Percentiles rank a stretch among this genome's conserved stretches.
These are phyloP conservation scores for Nasonia giraulti DNA, from an alignment of 1,140 invertebrate genomes.

Conservation along the genomic window DNA sequence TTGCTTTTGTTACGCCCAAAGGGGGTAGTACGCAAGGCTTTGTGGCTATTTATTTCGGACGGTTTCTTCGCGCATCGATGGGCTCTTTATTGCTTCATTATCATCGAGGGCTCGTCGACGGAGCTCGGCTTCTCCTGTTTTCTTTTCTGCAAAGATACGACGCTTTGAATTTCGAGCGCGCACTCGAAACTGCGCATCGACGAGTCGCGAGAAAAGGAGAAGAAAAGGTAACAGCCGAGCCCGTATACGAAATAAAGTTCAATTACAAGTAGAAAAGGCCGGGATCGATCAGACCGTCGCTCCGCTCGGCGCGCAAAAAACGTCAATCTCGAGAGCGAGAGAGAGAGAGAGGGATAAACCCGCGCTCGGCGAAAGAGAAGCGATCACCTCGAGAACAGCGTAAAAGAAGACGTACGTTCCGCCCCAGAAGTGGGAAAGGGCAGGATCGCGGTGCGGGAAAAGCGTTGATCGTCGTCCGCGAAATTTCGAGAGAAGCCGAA, in stretches of 20 bases:
- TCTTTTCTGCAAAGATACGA: no score
- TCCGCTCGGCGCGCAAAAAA: neutral
- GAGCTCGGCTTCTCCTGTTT: no score
- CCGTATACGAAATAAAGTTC: neutral
- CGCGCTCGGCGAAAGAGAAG: neutral
- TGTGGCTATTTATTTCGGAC: neutral
- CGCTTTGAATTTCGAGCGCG: no score
- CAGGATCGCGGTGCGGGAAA: neutral
- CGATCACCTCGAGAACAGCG: neutral
- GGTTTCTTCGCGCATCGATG: neutral
- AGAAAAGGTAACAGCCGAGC: neutral
- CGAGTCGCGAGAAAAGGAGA: no score
- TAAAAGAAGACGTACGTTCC: constrained; percentile 15
- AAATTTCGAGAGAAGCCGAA: constrained; percentile 14
- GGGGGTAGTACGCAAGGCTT: neutral
- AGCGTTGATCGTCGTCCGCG: constrained; percentile 9
- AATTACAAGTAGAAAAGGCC: neutral
- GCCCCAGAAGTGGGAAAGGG: constrained; percentile 28
- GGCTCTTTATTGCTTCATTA: neutral
- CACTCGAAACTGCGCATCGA: no score
- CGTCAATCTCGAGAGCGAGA: neutral
- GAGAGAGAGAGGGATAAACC: neutral
- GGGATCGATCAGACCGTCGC: neutral
- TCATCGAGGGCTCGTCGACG: neutral
- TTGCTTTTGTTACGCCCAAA: neutral